A percentile compares a stretch with the other conserved stretches of the same genome.
Conservation (phyloP, 2,888 invertebrate species). For the Sipunculus nudus region DNA sequence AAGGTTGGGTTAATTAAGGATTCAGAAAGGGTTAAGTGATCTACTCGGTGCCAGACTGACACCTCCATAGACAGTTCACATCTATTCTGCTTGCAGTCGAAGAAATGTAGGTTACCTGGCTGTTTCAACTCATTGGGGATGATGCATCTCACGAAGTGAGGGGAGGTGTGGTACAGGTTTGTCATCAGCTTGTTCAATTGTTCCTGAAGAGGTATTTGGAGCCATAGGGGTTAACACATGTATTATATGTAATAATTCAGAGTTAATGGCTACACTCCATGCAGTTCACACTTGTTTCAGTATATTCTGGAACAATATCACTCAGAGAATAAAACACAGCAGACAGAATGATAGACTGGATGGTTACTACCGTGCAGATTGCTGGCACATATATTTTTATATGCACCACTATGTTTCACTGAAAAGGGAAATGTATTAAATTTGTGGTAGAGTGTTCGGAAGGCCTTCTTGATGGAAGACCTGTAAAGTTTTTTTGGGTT, state of each 20-base stretch:
- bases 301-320: too few relatives aligned
- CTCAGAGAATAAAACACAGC: background rate
- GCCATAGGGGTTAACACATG: constrained; percentile 14
- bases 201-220: constrained; percentile 41
- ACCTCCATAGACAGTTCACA: background rate
- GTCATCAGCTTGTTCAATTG: constrained; percentile 95
- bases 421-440: background rate
- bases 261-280: background rate
- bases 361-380: too few relatives aligned
- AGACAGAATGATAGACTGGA: too few relatives aligned
- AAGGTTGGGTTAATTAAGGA: background rate
- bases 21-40: background rate
- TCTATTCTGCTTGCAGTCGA: background rate
- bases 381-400: background rate
- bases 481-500: too few relatives aligned
- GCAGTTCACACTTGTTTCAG: too few relatives aligned
- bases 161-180: constrained; percentile 93
- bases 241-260: background rate
- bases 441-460: too few relatives aligned
- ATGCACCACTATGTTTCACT: background rate
- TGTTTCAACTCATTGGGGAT: constrained; percentile 84
- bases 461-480: too few relatives aligned
- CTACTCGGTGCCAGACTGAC: background rate
- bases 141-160: constrained; percentile 99
- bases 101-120: constrained; percentile 44